Conservation (phyloP, 2,888 invertebrate species). For the Malacosoma neustria region DNA sequence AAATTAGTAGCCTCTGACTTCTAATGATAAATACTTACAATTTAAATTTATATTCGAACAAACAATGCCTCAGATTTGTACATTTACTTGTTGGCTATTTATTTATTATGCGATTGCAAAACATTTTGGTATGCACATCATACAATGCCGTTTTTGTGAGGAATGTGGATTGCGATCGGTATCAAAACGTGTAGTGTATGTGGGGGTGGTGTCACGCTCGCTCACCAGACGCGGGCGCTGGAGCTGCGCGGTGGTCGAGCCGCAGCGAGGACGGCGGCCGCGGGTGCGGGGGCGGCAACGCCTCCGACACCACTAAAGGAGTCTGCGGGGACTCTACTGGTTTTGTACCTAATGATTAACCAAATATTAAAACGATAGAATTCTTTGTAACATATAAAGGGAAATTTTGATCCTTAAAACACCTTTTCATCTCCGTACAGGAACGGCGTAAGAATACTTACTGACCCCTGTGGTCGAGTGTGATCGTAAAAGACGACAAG, state of each 20-base stretch:
- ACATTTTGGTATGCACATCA: too few species aligned
- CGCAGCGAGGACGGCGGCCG: conserved; percentile 67
- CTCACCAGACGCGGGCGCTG: too few species aligned
- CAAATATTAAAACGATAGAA: too few species aligned
- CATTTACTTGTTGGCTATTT: too few species aligned
- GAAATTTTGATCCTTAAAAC: too few species aligned
- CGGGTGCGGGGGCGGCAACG: conserved; percentile 60
- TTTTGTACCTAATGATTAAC: conserved; percentile 80
- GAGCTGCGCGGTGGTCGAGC: conserved; percentile 73
- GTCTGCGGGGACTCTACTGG: conserved; percentile 91
- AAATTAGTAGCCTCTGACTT: too few species aligned
- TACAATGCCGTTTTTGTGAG: conserved; percentile 12
- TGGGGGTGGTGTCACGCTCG: conserved; percentile 58
- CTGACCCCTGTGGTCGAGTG: too few species aligned
- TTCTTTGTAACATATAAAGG: too few species aligned
- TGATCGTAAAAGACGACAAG: neutral
- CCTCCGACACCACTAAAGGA: conserved; percentile 77
- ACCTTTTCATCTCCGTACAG: conserved; percentile 2
- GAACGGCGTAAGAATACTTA: neutral
- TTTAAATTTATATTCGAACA: too few species aligned
- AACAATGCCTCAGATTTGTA: too few species aligned
- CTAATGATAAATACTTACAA: too few species aligned
- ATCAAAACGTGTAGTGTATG: conserved; percentile 58
- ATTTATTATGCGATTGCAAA: too few species aligned
- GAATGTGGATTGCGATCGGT: conserved; percentile 44